Evolutionary conservation across 2,888 invertebrate species (phyloP), one percentile per base, ranked within the genome.

Genomic region (Brachynemurus nebulosus): DNA sequence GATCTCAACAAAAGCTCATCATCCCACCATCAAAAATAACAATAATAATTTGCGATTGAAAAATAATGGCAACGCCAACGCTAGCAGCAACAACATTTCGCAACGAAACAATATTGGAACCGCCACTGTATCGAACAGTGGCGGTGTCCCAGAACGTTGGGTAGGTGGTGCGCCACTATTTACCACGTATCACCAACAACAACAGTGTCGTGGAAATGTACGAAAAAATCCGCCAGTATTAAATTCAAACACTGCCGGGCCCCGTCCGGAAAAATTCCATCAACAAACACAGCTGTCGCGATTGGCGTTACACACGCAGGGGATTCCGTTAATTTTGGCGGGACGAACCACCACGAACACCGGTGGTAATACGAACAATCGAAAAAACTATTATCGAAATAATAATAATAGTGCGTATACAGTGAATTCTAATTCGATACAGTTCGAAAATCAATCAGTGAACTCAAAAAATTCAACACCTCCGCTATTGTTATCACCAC

Each of bases 281-380:
- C 59, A 57, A 43, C 58, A 55, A 44, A 68, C 72, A 51, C 75
- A 77, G 35, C 73, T 86, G 50, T 77, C 85, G 8, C 76, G 82
- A 54, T 64, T 88, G 50, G 86, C 86, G 11, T 79, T 83, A 57
- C 86, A 88, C 62, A 83, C 86, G 4, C 86, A 86, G 60, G 88
- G 88, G 35, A 83, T 81, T 36, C 88, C 89, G n/a, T 69, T 89
- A 49, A 83, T 88, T 52, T 71, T 85, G 47, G 69, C 82, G 53
- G 75, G 79, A 53, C 68, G 76, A 67, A 53, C 66, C 66, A 30
- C 61, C 60, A 55, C 64, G 66, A 66, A 42, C 60, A 3, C 23
- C n/a, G 21, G 35, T 7, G n/a, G 30, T 4, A n/a, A 35, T 20
- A 52, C 63, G 42, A 42, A 37, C 49, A 43, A 52, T 51, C n/a